Evolutionary conservation across 2,888 invertebrate species (phyloP), one percentile per base, ranked within the genome.

Genomic region (Bruchidius siliquastri): DNA sequence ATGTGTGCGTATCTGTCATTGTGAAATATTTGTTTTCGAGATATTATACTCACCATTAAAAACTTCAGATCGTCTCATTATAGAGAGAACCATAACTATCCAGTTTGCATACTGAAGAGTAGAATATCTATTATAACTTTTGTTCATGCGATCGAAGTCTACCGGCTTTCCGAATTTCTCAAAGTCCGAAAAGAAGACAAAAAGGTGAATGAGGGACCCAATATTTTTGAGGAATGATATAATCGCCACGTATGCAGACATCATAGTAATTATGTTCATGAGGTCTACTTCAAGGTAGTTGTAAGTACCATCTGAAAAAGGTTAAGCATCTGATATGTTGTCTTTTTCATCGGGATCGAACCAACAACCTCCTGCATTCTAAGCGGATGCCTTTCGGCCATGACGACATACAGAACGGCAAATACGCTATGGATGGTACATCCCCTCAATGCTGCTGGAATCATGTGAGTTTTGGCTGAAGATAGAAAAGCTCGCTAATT

Each of bases 81-180:
- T 72, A 20, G 67, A 71, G 20, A 72, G 67, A 0, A 72, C 68
- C n/a, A 77, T 67, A 20, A 71, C 69, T 20, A 74, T 74, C 71
- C 75, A 70, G 71, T 77, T 75, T 21, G 71, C 68, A 21, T 75
- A 75, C 22, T 75, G 75, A 22, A 30, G 67, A n/a, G 70, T 67
- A 8, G 77, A 74, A 21, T 72, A 72, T 71, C 69, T 75, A 72
- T 72, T 71, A 32, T 70, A 77, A 26, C 71, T 71, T 32, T 72
- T 68, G 70, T 75, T 77, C 13, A 71, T 72, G 67, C 73, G 72
- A 22, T 77, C 77, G 66, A 77, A 77, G 22, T 77, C 68, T 8
- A 30, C 71, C 0, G 77, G 77, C 71, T 77, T 77, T 20, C 74
- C 75, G 26, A 73, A 77, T 22, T 74, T 72, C 13, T 75, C 26